Evolutionary conservation across 1,140 invertebrate species (phyloP).

Genomic region (Drosophila quadrilineata): DNA sequence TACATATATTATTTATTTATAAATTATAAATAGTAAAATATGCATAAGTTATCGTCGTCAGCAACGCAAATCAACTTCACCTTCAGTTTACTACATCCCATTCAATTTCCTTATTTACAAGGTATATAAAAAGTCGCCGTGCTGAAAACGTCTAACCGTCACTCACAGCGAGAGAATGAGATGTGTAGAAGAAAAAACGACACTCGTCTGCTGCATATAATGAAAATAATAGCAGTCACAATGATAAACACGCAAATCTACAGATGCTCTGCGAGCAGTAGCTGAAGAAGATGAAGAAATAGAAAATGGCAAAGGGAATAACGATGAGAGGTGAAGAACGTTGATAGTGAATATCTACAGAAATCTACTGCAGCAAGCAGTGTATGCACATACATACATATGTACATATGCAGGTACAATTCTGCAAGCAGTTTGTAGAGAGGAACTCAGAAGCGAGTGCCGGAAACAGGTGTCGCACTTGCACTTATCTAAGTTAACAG

Average conservation of each 20-base stretch:
- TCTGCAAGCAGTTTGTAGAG: conserved; percentile 23
- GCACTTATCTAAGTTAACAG: conserved; percentile 35
- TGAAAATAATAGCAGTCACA: conserved; percentile 59
- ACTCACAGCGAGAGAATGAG: conserved; percentile 13
- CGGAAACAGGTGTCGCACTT: conserved; percentile 72
- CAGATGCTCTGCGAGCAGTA: neutral
- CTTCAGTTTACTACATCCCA: neutral
- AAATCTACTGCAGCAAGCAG: too few relatives aligned
- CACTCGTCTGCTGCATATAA: conserved; percentile 50
- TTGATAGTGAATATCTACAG: too few relatives aligned
- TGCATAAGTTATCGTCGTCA: too few relatives aligned
- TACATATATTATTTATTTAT: too few relatives aligned
- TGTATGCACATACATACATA: too few relatives aligned
- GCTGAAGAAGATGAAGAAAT: neutral
- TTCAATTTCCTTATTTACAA: neutral
- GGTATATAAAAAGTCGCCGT: conserved; percentile 22
- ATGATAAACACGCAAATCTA: conserved; percentile 13
- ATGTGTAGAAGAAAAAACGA: conserved; percentile 21
- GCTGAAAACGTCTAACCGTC: conserved; percentile 34
- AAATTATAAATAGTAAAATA: too few relatives aligned
- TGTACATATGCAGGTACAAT: too few relatives aligned
- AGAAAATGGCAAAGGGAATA: neutral
- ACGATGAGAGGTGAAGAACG: neutral
- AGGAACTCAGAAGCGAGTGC: conserved; percentile 27
- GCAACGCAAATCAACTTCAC: too few relatives aligned